phyloP scores from a whole-genome alignment of 2,888 invertebrate species.

The Osedax frankpressi region DNA sequence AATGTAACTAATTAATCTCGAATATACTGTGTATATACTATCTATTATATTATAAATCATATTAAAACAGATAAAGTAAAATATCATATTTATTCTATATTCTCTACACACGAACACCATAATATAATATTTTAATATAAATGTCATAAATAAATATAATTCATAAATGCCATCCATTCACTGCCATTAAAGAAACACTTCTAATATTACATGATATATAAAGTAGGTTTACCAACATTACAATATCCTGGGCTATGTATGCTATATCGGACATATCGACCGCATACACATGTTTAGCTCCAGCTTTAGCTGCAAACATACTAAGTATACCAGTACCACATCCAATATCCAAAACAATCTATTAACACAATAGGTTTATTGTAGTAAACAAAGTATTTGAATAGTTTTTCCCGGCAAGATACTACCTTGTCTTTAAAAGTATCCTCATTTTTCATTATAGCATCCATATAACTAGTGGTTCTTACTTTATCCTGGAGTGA shows the following conservation, averaged over 20 bases:
- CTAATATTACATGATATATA: no score
- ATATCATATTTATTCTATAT: no score
- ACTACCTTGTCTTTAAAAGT: conserved; percentile 57
- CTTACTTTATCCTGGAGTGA: conserved; percentile 51
- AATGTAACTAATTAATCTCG: no score
- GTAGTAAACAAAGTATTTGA: not conserved
- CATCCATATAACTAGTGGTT: conserved; percentile 73
- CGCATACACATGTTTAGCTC: conserved; percentile 61
- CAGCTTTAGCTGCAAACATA: conserved; percentile 74
- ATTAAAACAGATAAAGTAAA: no score
- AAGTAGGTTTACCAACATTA: conserved; percentile 39
- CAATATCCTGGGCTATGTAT: conserved; percentile 48
- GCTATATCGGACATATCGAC: conserved; percentile 49
- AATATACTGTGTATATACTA: no score
- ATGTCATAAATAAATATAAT: no score
- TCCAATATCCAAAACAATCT: conserved; percentile 51
- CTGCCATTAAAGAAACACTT: no score
- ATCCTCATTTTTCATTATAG: conserved; percentile 62
- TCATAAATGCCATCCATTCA: no score
- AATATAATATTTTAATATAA: no score
- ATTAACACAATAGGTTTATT: not conserved
- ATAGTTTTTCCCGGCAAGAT: not conserved
- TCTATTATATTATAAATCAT: no score
- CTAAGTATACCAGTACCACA: conserved; percentile 64
- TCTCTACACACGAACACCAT: no score